A percentile compares a stretch with the other conserved stretches of the same genome.
Evolutionary conservation across 2,797 vertebrate genomes (phyloP).

Genomic region (Lacerta bilineata): DNA sequence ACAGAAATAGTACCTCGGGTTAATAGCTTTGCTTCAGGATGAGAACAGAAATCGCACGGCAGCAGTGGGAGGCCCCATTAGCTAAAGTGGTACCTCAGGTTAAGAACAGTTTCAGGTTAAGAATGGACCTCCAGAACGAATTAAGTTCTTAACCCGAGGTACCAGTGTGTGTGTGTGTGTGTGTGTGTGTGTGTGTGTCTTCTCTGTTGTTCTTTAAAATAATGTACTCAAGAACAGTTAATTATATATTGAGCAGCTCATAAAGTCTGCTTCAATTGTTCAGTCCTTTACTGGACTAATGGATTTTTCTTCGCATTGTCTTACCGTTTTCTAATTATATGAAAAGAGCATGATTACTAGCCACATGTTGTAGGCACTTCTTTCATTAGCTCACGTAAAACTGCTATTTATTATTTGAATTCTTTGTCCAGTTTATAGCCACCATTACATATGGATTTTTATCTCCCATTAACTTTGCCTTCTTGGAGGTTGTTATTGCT

Average conservation of each 20-base stretch:
- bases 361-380: not conserved
- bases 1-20: too few relatives aligned
- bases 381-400: not conserved
- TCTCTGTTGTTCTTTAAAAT: constrained; percentile 2
- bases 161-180: not conserved
- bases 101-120: too few relatives aligned
- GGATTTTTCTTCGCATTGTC: not conserved
- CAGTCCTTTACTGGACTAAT: not conserved
- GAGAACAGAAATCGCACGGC: too few relatives aligned
- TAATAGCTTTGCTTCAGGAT: too few relatives aligned
- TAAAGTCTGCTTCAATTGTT: not conserved
- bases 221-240: not conserved
- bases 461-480: not conserved
- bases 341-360: not conserved
- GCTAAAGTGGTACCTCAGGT: too few relatives aligned
- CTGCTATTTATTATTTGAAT: not conserved
- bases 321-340: not conserved
- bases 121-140: too few relatives aligned
- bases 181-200: not conserved
- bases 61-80: too few relatives aligned
- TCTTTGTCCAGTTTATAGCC: not conserved
- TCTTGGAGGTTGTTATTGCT: not conserved
- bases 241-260: not conserved
- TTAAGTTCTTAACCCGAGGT: too few relatives aligned
- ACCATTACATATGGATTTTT: not conserved